Percentiles rank a stretch among this genome's conserved stretches.
These are phyloP conservation scores for Astatotilapia flaviijosephi DNA, from an alignment of 2,113 vertebrate genomes.

Conservation along the genomic window DNA sequence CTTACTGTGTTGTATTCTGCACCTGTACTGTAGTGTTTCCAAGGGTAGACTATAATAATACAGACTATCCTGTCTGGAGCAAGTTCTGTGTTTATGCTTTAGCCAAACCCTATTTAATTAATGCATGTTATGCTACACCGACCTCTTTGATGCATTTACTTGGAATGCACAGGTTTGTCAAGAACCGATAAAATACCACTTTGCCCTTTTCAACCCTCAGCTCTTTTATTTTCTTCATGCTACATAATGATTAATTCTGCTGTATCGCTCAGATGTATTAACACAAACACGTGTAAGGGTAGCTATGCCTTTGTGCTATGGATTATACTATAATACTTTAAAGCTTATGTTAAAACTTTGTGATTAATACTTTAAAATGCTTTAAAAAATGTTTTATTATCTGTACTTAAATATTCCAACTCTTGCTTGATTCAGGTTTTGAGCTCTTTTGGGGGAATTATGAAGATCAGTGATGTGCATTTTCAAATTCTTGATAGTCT, in stretches of 20 bases:
- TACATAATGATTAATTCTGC: neutral
- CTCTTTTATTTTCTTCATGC: neutral
- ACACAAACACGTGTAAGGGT: neutral
- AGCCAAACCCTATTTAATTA: neutral
- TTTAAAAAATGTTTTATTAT: neutral
- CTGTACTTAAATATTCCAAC: neutral
- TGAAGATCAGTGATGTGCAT: neutral
- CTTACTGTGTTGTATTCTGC: neutral
- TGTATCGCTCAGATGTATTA: neutral
- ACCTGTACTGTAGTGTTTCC: neutral
- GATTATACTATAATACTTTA: neutral
- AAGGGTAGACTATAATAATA: neutral
- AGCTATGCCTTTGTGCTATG: neutral
- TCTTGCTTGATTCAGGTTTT: neutral
- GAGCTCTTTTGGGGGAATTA: neutral
- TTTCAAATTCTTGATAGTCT: neutral
- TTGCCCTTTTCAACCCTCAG: neutral
- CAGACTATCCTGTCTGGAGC: neutral
- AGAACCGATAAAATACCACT: neutral
- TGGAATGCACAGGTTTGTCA: neutral
- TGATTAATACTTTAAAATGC: neutral
- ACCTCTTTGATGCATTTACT: neutral
- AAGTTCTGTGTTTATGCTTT: neutral
- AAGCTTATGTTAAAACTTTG: neutral
- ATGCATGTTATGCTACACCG: neutral